Base-by-base conservation (phyloP, 2,797 vertebrate species). In the Scolopax rusticola region DNA sequence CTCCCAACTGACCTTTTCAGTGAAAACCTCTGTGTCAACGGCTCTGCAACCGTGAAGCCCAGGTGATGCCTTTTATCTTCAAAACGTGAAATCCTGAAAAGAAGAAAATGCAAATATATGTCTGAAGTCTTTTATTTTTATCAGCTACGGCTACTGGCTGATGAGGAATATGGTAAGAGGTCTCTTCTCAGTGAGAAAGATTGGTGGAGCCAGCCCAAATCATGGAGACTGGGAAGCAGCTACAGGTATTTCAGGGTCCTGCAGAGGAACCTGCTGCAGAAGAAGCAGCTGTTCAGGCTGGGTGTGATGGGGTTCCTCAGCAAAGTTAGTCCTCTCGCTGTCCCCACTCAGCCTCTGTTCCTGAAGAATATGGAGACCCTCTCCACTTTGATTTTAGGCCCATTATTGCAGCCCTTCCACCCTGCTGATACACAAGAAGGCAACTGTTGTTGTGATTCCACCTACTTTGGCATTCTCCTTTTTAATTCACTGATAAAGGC, bases 1-100 rank as follows among this genome's bases (percentile, higher is more conserved):
- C 79, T 91, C 43, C 53, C 57, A 68, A 6, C 7, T 70, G 76
- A 87, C 77, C 83, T 90, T 96, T 90, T 63, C 68, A 83, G 73
- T 1, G 1, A 43, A 93, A 84, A 59, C 36, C 73, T 63, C 18
- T 0, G 1, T 28, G 43, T 51, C 76, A 84, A 56, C 54, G 0
- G 0, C 23, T 69, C 57, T 19, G 45, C 59, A 54, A 36, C 8
- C 16, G 18, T 3, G 8, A 74, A 92, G 14, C 21, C 21, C 73
- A 32, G 32, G 56, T 33, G 48, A 61, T 1, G 6, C 40, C 21
- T 64, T 80, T 32, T 47, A 32, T 47, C 86, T 84, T 89, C 53
- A 69, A 84, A 61, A 41, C 2, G 15, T 2, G 51, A 45, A 51
- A 73, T 45, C 54, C 61, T 24, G 19, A 36, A n/a, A 78, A 68